Percentiles rank a stretch among this genome's conserved stretches.
Conservation (phyloP, 2,113 vertebrate genomes). For the Agapornis roseicollis region DNA sequence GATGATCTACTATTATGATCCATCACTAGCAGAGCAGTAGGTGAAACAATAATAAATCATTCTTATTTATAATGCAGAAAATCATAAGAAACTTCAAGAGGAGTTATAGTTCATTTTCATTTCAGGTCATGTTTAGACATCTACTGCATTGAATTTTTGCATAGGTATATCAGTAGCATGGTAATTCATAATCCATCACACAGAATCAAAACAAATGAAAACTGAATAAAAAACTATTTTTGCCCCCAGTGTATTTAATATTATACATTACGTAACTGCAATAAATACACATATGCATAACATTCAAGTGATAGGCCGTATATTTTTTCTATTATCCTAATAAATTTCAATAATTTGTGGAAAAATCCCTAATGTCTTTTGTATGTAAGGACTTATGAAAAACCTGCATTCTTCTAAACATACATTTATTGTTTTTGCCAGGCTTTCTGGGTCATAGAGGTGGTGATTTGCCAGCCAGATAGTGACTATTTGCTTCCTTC, state of each 20-base stretch:
- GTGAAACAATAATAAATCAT: conserved; percentile 74
- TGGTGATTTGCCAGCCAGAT: neutral
- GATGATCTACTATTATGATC: conserved; percentile 77
- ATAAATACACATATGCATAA: neutral
- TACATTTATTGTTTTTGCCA: neutral
- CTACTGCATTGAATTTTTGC: conserved; percentile 39
- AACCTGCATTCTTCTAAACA: neutral
- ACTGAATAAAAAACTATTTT: neutral
- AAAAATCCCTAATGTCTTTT: conserved; percentile 31
- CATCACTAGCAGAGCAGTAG: conserved; percentile 66
- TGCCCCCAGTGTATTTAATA: neutral
- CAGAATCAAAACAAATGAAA: conserved; percentile 33
- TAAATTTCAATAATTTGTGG: conserved; percentile 11
- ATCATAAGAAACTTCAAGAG: conserved; percentile 68
- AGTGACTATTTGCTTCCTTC: neutral
- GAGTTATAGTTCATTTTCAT: conserved; percentile 70
- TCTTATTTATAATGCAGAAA: conserved; percentile 75
- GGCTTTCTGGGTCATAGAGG: neutral
- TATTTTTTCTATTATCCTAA: conserved; percentile 18
- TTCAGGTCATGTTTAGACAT: conserved; percentile 67
- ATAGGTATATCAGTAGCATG: conserved; percentile 41
- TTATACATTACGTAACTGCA: neutral
- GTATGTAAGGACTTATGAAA: neutral
- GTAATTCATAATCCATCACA: conserved; percentile 49
- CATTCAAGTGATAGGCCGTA: neutral